Base-by-base conservation (phyloP, 1,140 invertebrate genomes). In the Magallana angulata region DNA sequence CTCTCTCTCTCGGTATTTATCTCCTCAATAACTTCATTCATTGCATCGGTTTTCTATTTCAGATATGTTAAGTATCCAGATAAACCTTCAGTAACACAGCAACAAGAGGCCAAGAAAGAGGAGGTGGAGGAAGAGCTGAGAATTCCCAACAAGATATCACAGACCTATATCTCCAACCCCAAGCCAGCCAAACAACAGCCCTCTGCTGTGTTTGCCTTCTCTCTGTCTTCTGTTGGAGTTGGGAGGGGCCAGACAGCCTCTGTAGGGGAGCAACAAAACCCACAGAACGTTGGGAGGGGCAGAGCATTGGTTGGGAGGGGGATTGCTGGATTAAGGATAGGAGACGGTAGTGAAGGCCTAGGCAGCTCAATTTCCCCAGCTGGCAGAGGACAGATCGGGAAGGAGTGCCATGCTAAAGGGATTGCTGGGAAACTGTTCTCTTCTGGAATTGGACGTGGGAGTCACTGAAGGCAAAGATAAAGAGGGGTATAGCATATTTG, bases 141-240 rank as follows among this genome's bases (percentile, higher is more conserved):
- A 76, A 82, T 81, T 60, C 24, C 76, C 14, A 1, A 82, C 18
- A 16, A 82, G 36, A 36, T 58, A 18, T 14, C 48, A 76, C 7
- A 86, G 36, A 30, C 82, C 62, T 57, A 86, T 60, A 36, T 48
- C 58, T 12, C 16, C 57, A 57, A 68, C 82, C 24, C 85, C 8
- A 18, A 76, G 68, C 36, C 68, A 76, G 36, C 76, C 6, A 16
- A 59, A 14, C 85, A 48, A 4, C 76, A 82, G 7, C 76, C 56
- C 12, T 58, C 57, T 1, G 59, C 68, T 18, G 85, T 86, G 16
- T 86, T 86, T 11, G 36, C 76, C 9, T 86, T 62, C 16, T 62
- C 58, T 0, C 24, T 86, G 59, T 80, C 85, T 16, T 82, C 82
- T n/a, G 57, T 80, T 7, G 85, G 85, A 5, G 82, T 86, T 11